These are phyloP conservation scores for Drosophila malerkotliana DNA, from an alignment of 1,140 invertebrate species.

Conservation along the genomic window DNA sequence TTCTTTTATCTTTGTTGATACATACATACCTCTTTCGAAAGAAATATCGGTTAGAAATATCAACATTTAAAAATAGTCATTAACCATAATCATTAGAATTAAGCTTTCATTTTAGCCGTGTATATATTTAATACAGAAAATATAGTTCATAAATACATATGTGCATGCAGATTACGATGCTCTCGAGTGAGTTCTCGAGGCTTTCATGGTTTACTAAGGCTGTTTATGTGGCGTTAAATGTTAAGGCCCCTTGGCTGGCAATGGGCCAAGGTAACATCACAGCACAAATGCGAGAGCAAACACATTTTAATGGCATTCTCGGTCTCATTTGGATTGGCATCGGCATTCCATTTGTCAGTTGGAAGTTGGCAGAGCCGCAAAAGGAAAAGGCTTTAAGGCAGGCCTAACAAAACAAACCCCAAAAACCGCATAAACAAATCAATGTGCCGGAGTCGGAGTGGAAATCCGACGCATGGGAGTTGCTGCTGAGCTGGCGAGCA, in stretches of 20 bases:
- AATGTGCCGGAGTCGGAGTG: constrained; percentile 39
- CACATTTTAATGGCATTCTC: constrained; percentile 77
- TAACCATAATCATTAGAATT: no score
- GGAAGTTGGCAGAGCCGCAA: constrained; percentile 12
- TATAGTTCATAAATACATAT: constrained; percentile 23
- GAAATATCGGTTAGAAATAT: no score
- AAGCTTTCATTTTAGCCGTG: not conserved
- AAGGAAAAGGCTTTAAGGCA: constrained; percentile 55
- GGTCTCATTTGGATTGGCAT: not conserved
- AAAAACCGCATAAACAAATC: constrained; percentile 76
- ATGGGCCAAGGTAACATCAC: constrained; percentile 55
- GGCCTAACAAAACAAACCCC: constrained; percentile 73
- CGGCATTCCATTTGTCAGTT: constrained; percentile 56
- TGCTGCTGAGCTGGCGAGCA: constrained; percentile 21
- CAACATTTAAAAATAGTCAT: no score
- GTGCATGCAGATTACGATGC: constrained; percentile 28
- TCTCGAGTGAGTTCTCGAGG: constrained; percentile 36
- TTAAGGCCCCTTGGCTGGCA: constrained; percentile 39
- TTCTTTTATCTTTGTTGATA: no score
- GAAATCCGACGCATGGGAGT: constrained; percentile 59
- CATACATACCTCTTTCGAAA: no score
- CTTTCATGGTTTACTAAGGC: constrained; percentile 68
- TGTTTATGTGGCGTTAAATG: constrained; percentile 79
- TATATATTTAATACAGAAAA: not conserved
- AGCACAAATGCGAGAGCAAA: constrained; percentile 71